Evolutionary conservation across 2,113 vertebrate genomes (phyloP), one percentile per base, ranked within the genome.

Genomic region (Melanostigma gelatinosum): DNA sequence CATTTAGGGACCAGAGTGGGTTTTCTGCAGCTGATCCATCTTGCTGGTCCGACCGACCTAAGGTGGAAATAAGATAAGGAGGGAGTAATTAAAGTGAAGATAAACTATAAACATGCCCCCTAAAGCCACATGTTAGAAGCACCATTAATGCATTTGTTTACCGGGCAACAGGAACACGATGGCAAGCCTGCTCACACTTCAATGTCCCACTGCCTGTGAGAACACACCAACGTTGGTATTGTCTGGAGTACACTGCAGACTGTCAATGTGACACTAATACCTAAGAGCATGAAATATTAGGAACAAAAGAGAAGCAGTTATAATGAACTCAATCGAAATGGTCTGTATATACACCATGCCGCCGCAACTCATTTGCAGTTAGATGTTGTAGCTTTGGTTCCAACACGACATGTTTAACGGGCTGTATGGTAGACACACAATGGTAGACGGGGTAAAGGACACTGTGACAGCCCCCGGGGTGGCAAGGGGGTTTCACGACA

Each of bases 71-170:
- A n/a, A 57, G 60, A 66, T 68, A 74, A 44, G 32, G 44, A 65
- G 40, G 52, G 36, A 42, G 12, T 78, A 60, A 79, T 72, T 84
- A 67, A 75, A 50, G 8, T n/a, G 42, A 72, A 65, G 40, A 73
- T 69, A 58, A 80, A 83, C 27, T 24, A 67, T 38, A 74, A 71
- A 55, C 66, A 18, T 82, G 57, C 9, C 18, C 34, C 29, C 2
- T 8, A 54, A 71, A 54, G 38, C 62, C 29, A 61, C 46, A 63
- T 40, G 9, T 55, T 54, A 50, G 42, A 46, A 72, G 16, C 60
- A 20, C 57, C 34, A 60, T 34, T 52, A 60, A 69, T 44, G 22
- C 22, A 12, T 42, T 60, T 72, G 24, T 65, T 62, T 54, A 66
- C 24, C 0, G 2, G 22, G 48, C 13, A 52, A 60, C 16, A 52